Conservation (phyloP, 2,113 vertebrate genomes). For the Cynopterus brachyotis region DNA sequence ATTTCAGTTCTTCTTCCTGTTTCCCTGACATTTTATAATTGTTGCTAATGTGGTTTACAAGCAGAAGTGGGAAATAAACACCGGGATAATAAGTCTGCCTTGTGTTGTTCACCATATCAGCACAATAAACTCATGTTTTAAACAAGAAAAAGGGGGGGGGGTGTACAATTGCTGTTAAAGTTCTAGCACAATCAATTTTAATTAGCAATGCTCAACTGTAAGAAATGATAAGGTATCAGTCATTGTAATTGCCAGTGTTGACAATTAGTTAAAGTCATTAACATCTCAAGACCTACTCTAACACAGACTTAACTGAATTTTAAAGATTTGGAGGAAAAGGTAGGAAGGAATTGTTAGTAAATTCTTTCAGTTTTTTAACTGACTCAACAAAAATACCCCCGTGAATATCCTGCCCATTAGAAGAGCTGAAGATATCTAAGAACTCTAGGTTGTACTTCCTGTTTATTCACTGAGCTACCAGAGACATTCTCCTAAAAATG, state of each 20-base stretch:
- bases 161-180: slow-evolving; percentile 73
- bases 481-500: not conserved
- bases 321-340: slow-evolving; percentile 65
- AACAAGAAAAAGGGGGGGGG: slow-evolving; percentile 62
- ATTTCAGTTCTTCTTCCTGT: slow-evolving; percentile 52
- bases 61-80: slow-evolving; percentile 80
- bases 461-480: not conserved
- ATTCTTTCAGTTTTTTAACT: slow-evolving; percentile 61
- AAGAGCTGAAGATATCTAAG: not conserved
- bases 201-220: slow-evolving; percentile 90
- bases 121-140: slow-evolving; percentile 83
- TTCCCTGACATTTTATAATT: slow-evolving; percentile 76
- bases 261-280: slow-evolving; percentile 90
- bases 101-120: slow-evolving; percentile 82
- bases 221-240: slow-evolving; percentile 91
- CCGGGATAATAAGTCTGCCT: slow-evolving; percentile 78
- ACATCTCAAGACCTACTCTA: slow-evolving; percentile 84
- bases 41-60: slow-evolving; percentile 71
- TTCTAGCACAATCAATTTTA: slow-evolving; percentile 86
- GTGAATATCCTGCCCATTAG: no score
- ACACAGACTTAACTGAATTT: slow-evolving; percentile 77
- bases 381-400: slow-evolving; percentile 38
- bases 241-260: slow-evolving; percentile 87
- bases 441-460: not conserved
- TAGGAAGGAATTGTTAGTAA: slow-evolving; percentile 38